Base-by-base conservation (phyloP, 2,888 invertebrate species). In the Geotrupes spiniger region DNA sequence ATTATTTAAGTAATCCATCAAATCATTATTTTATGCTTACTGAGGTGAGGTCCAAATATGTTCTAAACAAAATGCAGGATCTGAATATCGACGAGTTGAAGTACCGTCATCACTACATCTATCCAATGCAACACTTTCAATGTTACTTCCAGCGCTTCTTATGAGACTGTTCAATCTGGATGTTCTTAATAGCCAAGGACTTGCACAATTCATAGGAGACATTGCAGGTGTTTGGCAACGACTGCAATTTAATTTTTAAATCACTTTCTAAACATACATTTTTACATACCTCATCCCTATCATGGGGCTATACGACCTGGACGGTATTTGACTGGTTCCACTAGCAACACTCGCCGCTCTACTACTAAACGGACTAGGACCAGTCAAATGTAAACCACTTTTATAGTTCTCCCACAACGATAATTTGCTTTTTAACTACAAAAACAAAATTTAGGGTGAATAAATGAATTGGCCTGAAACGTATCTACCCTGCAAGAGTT, bases 1-100 rank as follows among this genome's bases (percentile, higher is more conserved):
- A 21, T n/a, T n/a, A n/a, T n/a, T n/a, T n/a, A n/a, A n/a, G n/a
- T n/a, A n/a, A n/a, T n/a, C n/a, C n/a, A n/a, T n/a, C n/a, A n/a
- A n/a, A n/a, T n/a, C n/a, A n/a, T n/a, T n/a, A n/a, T n/a, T n/a
- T n/a, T 4, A 21, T 21, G 21, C 21, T 21, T 31, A 12, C 10
- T 10, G 31, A 4, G 37, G 9, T 8, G 37, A 4, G 14, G 16
- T 14, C 95, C 95, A 96, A 9, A 94, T 75, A 65, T 89, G 87
- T 58, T 96, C 94, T 36, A 96, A 76, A 63, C 93, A 94, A 54
- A 94, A 78, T 59, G 90, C 88, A 0, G 95, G 94, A 58, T 85
- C 84, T 26, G 65, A 53, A 52, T 63, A 57, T 2, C 66, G 61
- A 46, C 64, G 63, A 25, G 61, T 56, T 60, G 68, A 65, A 1